These are phyloP conservation scores for Cotesia vestalis DNA, from an alignment of 1,140 invertebrate genomes.

Conservation along the genomic window DNA sequence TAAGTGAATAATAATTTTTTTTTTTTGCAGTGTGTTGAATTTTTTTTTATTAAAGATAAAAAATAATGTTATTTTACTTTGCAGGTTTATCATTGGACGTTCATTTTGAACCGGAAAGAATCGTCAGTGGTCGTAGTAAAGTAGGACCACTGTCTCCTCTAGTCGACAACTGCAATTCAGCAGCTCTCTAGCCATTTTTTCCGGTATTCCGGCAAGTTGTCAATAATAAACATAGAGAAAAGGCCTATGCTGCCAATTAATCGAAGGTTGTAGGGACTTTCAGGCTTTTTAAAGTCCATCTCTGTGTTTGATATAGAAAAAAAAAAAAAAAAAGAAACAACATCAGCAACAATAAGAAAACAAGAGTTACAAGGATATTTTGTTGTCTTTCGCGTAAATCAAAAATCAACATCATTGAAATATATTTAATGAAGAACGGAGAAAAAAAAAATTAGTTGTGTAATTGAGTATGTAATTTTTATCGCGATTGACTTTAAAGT, in stretches of 20 bases:
- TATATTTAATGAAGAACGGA: neutral
- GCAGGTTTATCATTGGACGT: constrained; percentile 77
- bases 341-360: constrained; percentile 2
- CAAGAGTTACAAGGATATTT: neutral
- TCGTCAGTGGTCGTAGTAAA: constrained; percentile 73
- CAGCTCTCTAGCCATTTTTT: constrained; percentile 68
- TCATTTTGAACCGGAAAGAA: constrained; percentile 79
- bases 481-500: constrained; percentile 16
- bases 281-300: constrained; percentile 7
- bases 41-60: constrained; percentile 21
- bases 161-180: constrained; percentile 77
- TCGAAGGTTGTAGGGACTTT: constrained; percentile 4
- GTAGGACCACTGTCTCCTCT: constrained; percentile 81
- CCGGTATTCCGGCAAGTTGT: constrained; percentile 26
- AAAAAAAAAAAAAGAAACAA: neutral
- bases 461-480: neutral
- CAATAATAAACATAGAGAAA: constrained; percentile 30
- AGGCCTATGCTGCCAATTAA: constrained; percentile 31
- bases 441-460: neutral
- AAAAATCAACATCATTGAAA: neutral
- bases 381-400: constrained; percentile 12
- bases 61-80: constrained; percentile 38
- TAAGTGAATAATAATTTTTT: constrained; percentile 27
- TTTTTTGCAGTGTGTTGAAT: neutral
- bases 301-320: neutral